Base-by-base conservation (phyloP, 2,113 vertebrate genomes). In the Muntiacus reevesi region DNA sequence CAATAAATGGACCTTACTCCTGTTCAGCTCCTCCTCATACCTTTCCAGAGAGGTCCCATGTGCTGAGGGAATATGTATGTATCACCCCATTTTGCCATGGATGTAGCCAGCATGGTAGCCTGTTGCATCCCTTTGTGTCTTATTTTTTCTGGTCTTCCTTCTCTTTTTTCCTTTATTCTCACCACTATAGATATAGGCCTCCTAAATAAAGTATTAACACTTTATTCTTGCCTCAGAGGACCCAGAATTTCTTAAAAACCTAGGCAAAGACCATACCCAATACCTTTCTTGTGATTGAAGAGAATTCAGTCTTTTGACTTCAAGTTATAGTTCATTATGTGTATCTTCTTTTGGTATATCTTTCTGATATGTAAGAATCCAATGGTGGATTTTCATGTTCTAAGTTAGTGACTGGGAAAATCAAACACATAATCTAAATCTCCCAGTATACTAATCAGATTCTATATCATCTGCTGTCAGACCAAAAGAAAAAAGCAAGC, bases 271-370 rank as follows among this genome's bases (percentile, higher is more conserved):
- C 30, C 74, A 87, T 94, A 88, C 21, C 15, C 8, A 71, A 5
- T 57, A 60, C 16, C 17, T 50, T 94, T 88, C 60, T 83, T 92
- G 43, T 92, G 87, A 91, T 7, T 50, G n/a, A 91, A 83, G 47
- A 55, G 74, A 95, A 91, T 47, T 94, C 45, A 97, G 27, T 67
- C 67, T 79, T 97, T 91, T 95, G 79, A 96, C 43, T 60, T 57
- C 74, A 87, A 87, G 40, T 88, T 90, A 86, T 16, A 52, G 27
- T 52, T 78, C n/a, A 79, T 91, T 33, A 21, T 64, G 55, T 82
- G 45, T 33, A 67, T 62, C 30, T 86, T 83, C 74, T 76, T 76
- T 76, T 76, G 36, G 71, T 78, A 47, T 36, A 81, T 54, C 30
- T 86, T 83, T 81, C 36, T 97, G 87, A 88, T 78, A 76, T 55